These are phyloP conservation scores for Lutraria lutraria DNA, from an alignment of 2,888 invertebrate species.

Conservation along the genomic window DNA sequence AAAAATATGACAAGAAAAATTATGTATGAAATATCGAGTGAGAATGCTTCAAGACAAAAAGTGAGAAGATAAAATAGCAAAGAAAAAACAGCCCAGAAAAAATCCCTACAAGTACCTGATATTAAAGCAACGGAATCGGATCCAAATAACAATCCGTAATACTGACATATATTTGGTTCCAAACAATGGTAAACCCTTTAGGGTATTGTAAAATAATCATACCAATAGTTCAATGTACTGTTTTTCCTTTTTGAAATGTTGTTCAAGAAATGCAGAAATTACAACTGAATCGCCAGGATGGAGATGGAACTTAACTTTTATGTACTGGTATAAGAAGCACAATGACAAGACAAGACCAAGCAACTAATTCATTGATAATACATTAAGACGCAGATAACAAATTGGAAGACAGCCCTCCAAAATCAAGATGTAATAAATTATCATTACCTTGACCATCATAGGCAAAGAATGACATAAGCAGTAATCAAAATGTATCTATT, in stretches of 20 bases:
- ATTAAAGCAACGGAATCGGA: constrained; percentile 12
- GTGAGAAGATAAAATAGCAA: constrained; percentile 9
- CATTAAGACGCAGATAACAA: not conserved
- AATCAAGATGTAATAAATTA: not conserved
- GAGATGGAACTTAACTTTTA: too few relatives aligned
- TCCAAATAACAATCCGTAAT: constrained; percentile 5
- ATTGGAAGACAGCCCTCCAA: not conserved
- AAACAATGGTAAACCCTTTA: not conserved
- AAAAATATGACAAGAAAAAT: constrained; percentile 31
- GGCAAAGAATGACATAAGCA: not conserved
- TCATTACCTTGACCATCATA: not conserved
- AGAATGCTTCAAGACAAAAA: constrained; percentile 14
- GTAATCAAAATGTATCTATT: not conserved
- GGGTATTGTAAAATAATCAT: not conserved
- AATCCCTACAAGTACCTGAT: not conserved
- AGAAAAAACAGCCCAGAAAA: constrained; percentile 16
- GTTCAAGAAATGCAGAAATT: not conserved
- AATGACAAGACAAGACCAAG: not conserved
- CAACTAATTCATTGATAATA: not conserved
- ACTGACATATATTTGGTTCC: constrained; percentile 19
- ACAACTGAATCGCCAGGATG: not conserved
- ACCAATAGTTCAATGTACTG: not conserved
- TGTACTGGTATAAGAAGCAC: too few relatives aligned
- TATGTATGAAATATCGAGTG: constrained; percentile 32
- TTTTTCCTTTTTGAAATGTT: not conserved